Evolutionary conservation across 2,113 vertebrate species (phyloP), one percentile per base, ranked within the genome.

Genomic region (Sinocyclocheilus anshuiensis): DNA sequence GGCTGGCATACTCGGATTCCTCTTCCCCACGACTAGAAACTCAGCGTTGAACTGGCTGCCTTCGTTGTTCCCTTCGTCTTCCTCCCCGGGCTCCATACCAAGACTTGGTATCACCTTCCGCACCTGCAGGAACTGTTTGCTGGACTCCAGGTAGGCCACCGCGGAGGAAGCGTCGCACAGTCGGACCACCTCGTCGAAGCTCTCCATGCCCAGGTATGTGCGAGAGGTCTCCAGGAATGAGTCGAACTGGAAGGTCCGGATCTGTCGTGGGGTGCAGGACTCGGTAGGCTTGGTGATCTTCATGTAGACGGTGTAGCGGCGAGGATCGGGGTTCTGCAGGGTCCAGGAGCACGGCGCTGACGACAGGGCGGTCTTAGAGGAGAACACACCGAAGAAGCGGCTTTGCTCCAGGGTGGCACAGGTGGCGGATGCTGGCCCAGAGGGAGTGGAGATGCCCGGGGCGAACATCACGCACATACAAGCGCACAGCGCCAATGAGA

Each of bases 201-300:
- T 98, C 94, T 99, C 98, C 97, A 98, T 96, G 36, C 98, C 98
- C 96, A 99, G 92, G 95, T 97, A 99, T 88, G 98, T 99, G 88
- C 97, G 97, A 0, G 98, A 99, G 50, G 97, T 98, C 94, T 98
- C 97, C 86, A 99, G 95, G 93, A 99, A 99, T 22, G 98, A 99
- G 93, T 99, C 98, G 0, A 98, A 99, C 91, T 99, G 98, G 94
- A 97, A 98, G 92, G 98, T 98, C 78, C 93, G 96, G 89, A 99
- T 94, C 91, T 96, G 95, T 76, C 95, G 95, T 12, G 96, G 92
- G 0, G 88, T 83, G 88, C 98, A 99, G 88, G 95, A 86, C 39
- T 94, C 90, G 0, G 95, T 91, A 0, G 96, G 96, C 90, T 99
- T 99, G 91, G 96, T 94, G 91, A 99, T 97, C 89, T 99, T 99